phyloP scores from a whole-genome alignment of 2,113 vertebrate genomes.

The Petrocephalus microphthalmus region DNA sequence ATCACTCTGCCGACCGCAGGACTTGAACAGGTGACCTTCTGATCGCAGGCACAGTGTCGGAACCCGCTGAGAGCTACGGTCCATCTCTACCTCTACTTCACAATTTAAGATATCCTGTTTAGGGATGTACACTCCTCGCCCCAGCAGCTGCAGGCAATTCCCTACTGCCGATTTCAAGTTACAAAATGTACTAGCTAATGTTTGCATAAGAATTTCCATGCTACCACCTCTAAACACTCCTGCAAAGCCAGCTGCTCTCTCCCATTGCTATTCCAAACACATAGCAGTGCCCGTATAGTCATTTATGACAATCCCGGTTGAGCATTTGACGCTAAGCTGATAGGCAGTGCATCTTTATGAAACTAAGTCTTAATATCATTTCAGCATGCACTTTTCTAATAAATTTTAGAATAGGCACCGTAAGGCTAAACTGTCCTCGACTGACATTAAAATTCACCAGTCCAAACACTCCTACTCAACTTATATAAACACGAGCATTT shows the following conservation, averaged over 20 bases:
- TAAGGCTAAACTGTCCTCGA: neutral
- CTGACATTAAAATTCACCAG: neutral
- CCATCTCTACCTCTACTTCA: neutral
- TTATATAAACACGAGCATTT: neutral
- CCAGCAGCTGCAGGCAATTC: neutral
- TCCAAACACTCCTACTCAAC: neutral
- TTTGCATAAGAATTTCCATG: slow-evolving; percentile 6
- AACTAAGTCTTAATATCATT: neutral
- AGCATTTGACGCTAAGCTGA: neutral
- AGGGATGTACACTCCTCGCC: neutral
- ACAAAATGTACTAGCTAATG: neutral
- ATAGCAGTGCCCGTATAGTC: neutral
- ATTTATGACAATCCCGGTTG: neutral
- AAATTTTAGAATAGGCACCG: neutral
- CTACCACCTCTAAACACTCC: neutral
- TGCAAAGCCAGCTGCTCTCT: neutral
- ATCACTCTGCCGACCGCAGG: neutral
- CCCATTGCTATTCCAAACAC: neutral
- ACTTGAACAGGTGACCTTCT: neutral
- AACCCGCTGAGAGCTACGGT: neutral
- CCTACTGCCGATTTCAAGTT: neutral
- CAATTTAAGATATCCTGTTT: neutral
- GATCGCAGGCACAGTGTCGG: neutral
- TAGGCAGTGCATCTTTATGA: neutral
- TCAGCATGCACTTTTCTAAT: neutral